phyloP scores from a whole-genome alignment of 2,797 vertebrate genomes.

The Chaunax sp. region DNA sequence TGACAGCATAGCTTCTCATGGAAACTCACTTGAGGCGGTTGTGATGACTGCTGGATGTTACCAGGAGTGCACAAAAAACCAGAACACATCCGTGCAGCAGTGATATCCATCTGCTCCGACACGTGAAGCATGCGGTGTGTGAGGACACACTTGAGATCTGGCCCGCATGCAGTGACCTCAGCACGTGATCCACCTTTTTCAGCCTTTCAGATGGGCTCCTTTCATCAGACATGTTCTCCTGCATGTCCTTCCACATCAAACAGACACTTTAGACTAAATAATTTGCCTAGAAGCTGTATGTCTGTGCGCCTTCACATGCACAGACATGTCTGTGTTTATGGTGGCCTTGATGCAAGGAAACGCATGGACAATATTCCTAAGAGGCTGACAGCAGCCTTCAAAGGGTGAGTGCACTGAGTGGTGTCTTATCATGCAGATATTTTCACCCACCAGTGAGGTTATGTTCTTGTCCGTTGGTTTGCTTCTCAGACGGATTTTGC shows the following conservation, averaged over 20 bases:
- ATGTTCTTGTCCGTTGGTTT: too few relatives aligned
- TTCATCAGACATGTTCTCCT: conserved; percentile 65
- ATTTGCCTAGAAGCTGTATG: conserved; percentile 49
- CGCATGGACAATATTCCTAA: conserved; percentile 47
- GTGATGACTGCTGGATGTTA: not conserved
- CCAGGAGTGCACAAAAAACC: not conserved
- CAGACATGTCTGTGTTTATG: conserved; percentile 71
- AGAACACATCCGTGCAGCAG: not conserved
- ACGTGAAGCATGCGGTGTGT: conserved; percentile 12
- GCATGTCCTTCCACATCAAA: conserved; percentile 46
- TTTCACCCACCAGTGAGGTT: not conserved
- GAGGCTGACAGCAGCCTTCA: conserved; percentile 49
- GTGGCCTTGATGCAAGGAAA: conserved; percentile 69
- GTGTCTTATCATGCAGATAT: not conserved
- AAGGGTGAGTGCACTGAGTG: not conserved
- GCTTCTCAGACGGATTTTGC: too few relatives aligned
- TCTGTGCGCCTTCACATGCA: conserved; percentile 56
- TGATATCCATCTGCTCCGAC: conserved; percentile 11
- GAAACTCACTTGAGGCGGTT: conserved; percentile 1
- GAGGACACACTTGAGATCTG: conserved; percentile 12
- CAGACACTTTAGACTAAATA: conserved; percentile 66
- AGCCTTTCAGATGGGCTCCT: conserved; percentile 36
- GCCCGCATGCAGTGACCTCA: conserved; percentile 44
- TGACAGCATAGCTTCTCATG: conserved; percentile 1
- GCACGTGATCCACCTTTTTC: not conserved